Base-by-base conservation (phyloP, 2,888 invertebrate genomes). In the Buathra laborator region DNA sequence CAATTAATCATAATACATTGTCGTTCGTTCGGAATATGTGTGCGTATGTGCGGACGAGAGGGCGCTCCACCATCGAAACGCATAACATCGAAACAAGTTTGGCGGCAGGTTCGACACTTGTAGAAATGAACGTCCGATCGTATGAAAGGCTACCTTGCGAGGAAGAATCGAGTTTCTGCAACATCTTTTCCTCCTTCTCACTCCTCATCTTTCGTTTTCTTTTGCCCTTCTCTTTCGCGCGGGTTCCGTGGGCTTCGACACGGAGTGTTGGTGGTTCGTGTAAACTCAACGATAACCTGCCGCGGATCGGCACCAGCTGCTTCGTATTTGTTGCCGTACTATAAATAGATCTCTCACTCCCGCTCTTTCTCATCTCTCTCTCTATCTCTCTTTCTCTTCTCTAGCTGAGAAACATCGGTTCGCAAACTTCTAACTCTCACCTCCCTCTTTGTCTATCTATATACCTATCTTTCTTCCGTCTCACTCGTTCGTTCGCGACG, bases 271-370 rank as follows among this genome's bases (percentile, higher is more conserved):
- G 74, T 85, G 84, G 85, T 86, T 86, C 87, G 86, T 88, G 87
- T 88, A 89, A 89, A 90, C 86, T 83, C 79, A 87, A 86, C 90
- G 92, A 92, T 92, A 92, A 92, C 91, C 92, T 91, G 85, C 87
- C 89, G 89, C 90, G 89, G 91, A 93, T 93, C 92, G 92, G 91
- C 92, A 92, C 92, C 93, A 93, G 93, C 93, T 93, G 93, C 89
- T 92, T 89, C 90, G 90, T 93, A 92, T 92, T 92, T 92, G 91
- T 92, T 92, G 91, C 88, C 90, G 88, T 87, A 88, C 91, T 91
- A 92, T 90, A 93, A 93, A 93, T 93, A 93, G 91, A 90, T 83
- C 53, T 79, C 81, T 76, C 62, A 46, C 83, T 85, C 77, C 59
- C 56, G 48, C 84, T 86, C 84, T 84, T 64, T 87, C 83, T 80